Evolutionary conservation across 2,888 invertebrate species (phyloP).

Genomic region (Xestia rhomboidea): DNA sequence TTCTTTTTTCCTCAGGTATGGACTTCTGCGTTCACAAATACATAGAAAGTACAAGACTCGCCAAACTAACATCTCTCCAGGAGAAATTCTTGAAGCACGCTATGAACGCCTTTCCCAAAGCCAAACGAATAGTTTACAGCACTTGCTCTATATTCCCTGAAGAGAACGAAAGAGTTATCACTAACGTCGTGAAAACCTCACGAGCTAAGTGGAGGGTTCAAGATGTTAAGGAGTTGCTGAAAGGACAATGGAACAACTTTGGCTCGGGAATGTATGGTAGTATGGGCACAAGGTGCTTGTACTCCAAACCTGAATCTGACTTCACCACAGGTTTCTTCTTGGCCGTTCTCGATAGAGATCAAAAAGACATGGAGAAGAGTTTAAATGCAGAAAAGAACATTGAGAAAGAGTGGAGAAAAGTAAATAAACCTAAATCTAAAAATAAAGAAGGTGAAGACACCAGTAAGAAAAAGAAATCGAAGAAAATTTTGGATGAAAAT

Average conservation of each 20-base stretch:
- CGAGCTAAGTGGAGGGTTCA: conserved; percentile 91
- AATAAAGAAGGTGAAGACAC: conserved; percentile 18
- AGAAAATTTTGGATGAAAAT: conserved; percentile 46
- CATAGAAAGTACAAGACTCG: conserved; percentile 89
- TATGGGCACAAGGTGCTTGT: conserved; percentile 94
- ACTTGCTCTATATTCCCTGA: conserved; percentile 97
- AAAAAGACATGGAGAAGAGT: conserved; percentile 81
- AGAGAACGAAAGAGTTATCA: conserved; percentile 98
- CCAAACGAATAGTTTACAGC: conserved; percentile 97
- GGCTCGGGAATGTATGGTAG: conserved; percentile 92
- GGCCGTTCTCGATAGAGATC: conserved; percentile 94
- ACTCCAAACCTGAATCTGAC: conserved; percentile 94
- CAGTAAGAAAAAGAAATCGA: conserved; percentile 13
- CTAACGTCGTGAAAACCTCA: conserved; percentile 92
- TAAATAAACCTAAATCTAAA: conserved; percentile 32
- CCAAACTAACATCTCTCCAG: conserved; percentile 94
- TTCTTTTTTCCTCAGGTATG: conserved; percentile 77
- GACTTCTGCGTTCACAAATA: conserved; percentile 86
- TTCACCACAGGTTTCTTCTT: conserved; percentile 98
- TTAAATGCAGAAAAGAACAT: conserved; percentile 56
- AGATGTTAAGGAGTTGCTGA: conserved; percentile 91
- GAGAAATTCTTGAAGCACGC: conserved; percentile 96
- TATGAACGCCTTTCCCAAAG: conserved; percentile 95
- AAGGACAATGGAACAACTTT: conserved; percentile 92
- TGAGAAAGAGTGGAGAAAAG: conserved; percentile 33